These are phyloP conservation scores for Pentamera pediparva DNA, from an alignment of 53 echinoderm and acorn worm genomes.

Conservation along the genomic window DNA sequence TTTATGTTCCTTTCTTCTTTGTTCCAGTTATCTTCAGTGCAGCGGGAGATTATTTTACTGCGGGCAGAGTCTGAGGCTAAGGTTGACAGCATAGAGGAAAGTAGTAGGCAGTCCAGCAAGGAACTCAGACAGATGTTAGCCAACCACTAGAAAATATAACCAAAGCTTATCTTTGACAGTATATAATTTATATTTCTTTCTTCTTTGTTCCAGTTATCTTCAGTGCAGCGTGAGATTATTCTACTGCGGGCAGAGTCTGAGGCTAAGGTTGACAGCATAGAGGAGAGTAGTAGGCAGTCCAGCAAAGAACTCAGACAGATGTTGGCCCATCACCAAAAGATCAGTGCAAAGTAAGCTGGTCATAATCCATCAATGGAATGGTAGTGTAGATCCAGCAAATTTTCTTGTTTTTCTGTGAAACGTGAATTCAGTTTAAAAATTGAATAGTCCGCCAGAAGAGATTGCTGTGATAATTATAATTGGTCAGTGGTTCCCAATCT, in stretches of 20 bases:
- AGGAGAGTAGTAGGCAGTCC: constrained; percentile 64
- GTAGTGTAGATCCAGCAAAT: too few relatives aligned
- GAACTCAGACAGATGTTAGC: constrained; percentile 84
- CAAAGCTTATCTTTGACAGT: too few relatives aligned
- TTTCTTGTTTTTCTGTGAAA: too few relatives aligned
- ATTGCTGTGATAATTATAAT: too few relatives aligned
- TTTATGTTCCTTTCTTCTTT: neutral
- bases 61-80: constrained; percentile 69
- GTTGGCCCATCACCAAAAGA: constrained; percentile 77
- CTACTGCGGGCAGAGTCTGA: constrained; percentile 70
- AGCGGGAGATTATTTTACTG: constrained; percentile 82
- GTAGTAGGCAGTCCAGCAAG: constrained; percentile 55
- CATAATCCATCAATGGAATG: too few relatives aligned
- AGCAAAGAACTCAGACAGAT: constrained; percentile 78
- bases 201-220: constrained; percentile 32
- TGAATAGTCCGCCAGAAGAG: too few relatives aligned
- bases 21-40: constrained; percentile 45
- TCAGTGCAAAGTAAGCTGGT: constrained; percentile 69
- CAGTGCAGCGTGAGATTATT: constrained; percentile 76
- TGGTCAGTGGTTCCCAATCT: too few relatives aligned
- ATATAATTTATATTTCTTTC: neutral
- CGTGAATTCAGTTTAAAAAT: too few relatives aligned
- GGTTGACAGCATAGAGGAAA: constrained; percentile 76
- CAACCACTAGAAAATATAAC: constrained; percentile 87
- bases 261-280: constrained; percentile 69